phyloP scores from a whole-genome alignment of 1,140 invertebrate genomes.

The Ips nitidus region DNA sequence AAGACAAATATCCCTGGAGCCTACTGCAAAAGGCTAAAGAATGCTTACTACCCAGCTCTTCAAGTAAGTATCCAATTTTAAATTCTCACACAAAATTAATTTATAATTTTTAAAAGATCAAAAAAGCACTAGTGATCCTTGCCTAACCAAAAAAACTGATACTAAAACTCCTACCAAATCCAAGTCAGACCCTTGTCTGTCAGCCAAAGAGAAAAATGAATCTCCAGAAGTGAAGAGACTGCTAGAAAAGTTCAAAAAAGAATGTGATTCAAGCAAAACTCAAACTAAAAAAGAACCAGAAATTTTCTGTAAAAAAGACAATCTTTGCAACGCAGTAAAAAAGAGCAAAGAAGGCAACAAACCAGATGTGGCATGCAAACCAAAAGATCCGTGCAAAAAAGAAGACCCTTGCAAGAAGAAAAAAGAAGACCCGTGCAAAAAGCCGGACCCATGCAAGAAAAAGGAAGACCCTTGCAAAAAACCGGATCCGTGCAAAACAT shows the following conservation, averaged over 20 bases:
- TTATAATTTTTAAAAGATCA: too few species aligned
- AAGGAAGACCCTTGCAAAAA: conserved; percentile 34
- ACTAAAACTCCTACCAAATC: neutral
- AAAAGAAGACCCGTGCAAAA: conserved; percentile 25
- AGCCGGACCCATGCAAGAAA: conserved; percentile 23
- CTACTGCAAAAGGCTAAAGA: too few species aligned
- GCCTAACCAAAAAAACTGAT: conserved; percentile 18
- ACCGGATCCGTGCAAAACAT: conserved; percentile 26
- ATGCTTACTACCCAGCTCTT: too few species aligned
- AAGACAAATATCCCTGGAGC: too few species aligned
- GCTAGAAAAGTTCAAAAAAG: conserved; percentile 7
- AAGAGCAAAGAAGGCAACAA: conserved; percentile 23
- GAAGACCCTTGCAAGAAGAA: conserved; percentile 5
- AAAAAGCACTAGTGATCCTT: conserved; percentile 6
- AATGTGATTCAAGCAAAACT: neutral
- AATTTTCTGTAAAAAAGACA: neutral
- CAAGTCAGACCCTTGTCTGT: neutral
- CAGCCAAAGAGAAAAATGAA: neutral
- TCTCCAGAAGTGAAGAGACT: neutral
- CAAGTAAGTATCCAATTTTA: too few species aligned
- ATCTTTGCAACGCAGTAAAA: conserved; percentile 9
- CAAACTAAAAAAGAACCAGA: conserved; percentile 5
- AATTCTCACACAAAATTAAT: too few species aligned
- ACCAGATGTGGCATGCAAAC: conserved; percentile 28
- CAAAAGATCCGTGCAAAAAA: conserved; percentile 17